Percentiles rank a stretch among this genome's conserved stretches.
phyloP scores from a whole-genome alignment of 2,888 invertebrate species.

The Hydropsyche betteni region DNA sequence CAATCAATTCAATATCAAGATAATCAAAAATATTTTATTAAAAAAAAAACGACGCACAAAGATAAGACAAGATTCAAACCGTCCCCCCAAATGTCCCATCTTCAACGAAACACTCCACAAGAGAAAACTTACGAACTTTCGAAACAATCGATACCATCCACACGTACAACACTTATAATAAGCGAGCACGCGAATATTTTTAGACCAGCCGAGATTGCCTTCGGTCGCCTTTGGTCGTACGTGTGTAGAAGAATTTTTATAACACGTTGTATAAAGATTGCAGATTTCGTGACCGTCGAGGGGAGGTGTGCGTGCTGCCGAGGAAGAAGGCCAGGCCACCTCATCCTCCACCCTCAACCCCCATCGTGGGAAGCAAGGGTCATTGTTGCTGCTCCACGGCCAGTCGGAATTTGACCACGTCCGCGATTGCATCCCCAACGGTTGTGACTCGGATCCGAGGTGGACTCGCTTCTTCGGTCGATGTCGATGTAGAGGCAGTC shows the following conservation, averaged over 20 bases:
- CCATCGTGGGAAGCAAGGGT: constrained; percentile 40
- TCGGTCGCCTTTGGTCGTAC: constrained; percentile 2
- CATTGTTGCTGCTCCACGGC: constrained; percentile 49
- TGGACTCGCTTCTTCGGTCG: neutral
- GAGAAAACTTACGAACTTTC: too few species aligned
- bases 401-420: constrained; percentile 37
- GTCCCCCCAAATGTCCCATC: too few species aligned
- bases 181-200: too few species aligned
- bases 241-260: constrained; percentile 23
- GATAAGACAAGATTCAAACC: too few species aligned
- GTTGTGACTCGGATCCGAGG: neutral
- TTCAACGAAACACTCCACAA: too few species aligned
- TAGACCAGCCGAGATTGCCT: too few species aligned
- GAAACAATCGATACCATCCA: too few species aligned
- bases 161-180: too few species aligned
- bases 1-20: too few species aligned
- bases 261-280: constrained; percentile 22
- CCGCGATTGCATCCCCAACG: neutral
- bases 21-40: too few species aligned
- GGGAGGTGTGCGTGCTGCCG: neutral
- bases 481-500: neutral
- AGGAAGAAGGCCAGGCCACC: neutral
- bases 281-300: constrained; percentile 21
- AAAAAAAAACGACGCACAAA: too few species aligned
- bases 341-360: constrained; percentile 1